These are phyloP conservation scores for Drosophila peninsularis DNA, from an alignment of 2,888 invertebrate genomes.

Conservation along the genomic window DNA sequence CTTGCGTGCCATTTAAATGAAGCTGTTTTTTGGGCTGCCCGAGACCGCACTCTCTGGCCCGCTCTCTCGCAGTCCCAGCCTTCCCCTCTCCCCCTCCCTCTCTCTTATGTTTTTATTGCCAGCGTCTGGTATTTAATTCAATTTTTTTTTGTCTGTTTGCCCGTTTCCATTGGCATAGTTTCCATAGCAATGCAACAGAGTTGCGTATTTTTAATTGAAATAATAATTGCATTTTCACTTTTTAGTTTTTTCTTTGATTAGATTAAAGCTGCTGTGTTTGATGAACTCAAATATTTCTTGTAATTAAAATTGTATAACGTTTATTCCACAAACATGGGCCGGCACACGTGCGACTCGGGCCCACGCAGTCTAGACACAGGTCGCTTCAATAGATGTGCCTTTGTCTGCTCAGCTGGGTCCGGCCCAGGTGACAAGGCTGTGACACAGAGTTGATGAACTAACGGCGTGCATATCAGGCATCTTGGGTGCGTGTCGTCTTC, in stretches of 20 bases:
- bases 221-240: conserved; percentile 14
- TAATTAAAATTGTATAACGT: neutral
- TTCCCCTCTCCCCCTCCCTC: conserved; percentile 17
- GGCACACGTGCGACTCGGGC: conserved; percentile 24
- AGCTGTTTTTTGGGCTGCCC: conserved; percentile 61
- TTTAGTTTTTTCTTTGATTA: neutral
- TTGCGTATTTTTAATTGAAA: conserved; percentile 35
- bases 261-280: neutral
- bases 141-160: conserved; percentile 27
- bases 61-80: conserved; percentile 7
- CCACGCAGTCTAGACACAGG: conserved; percentile 36
- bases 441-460: conserved; percentile 24
- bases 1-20: conserved; percentile 78
- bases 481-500: conserved; percentile 1
- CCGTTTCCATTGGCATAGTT: conserved; percentile 46
- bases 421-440: neutral
- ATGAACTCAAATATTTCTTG: neutral
- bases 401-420: neutral
- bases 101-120: conserved; percentile 30
- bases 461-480: conserved; percentile 30
- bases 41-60: neutral
- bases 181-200: conserved; percentile 44
- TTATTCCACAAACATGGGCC: neutral
- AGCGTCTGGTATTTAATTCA: conserved; percentile 67
- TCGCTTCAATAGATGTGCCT: neutral